Evolutionary conservation across 2,113 vertebrate species (phyloP).

Genomic region (Pseudopipra pipra): DNA sequence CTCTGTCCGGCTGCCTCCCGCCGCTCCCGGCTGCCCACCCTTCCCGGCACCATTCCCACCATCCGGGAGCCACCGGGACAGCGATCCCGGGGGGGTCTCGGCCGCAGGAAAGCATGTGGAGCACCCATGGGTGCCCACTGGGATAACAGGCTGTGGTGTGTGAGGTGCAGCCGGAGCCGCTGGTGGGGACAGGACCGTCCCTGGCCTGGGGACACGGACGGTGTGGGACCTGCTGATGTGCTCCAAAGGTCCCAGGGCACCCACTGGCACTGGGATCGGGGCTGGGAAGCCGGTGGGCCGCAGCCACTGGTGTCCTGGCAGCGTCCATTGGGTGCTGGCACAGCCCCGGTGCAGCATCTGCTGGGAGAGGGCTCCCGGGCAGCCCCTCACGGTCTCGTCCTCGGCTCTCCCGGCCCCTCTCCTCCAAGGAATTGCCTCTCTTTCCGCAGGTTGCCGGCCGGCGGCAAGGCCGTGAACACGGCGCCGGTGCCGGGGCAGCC

Average conservation of each 20-base stretch:
- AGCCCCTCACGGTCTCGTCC: background rate
- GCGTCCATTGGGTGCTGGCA: accelerated
- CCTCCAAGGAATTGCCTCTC: background rate
- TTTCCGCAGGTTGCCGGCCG: slow-evolving; percentile 78
- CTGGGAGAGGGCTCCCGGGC: background rate
- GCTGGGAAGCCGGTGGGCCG: background rate
- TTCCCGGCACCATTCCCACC: background rate
- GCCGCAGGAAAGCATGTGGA: background rate
- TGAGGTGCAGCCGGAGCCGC: background rate
- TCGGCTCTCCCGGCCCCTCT: background rate
- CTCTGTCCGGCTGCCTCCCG: slow-evolving; percentile 29
- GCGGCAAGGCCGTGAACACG: slow-evolving; percentile 84
- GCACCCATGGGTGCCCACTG: background rate
- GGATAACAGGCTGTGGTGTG: background rate
- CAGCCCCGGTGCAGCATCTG: background rate
- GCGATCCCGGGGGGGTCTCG: background rate
- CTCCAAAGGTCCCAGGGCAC: background rate
- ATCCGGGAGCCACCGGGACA: background rate
- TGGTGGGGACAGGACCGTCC: background rate
- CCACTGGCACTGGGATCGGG: background rate
- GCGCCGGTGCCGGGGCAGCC: slow-evolving; percentile 83
- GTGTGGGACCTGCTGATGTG: background rate
- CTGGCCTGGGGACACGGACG: background rate
- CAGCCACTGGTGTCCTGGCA: accelerated
- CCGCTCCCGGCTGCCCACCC: slow-evolving; percentile 38